Evolutionary conservation across 2,113 vertebrate species (phyloP).

Genomic region (Ammodramus savannarum): DNA sequence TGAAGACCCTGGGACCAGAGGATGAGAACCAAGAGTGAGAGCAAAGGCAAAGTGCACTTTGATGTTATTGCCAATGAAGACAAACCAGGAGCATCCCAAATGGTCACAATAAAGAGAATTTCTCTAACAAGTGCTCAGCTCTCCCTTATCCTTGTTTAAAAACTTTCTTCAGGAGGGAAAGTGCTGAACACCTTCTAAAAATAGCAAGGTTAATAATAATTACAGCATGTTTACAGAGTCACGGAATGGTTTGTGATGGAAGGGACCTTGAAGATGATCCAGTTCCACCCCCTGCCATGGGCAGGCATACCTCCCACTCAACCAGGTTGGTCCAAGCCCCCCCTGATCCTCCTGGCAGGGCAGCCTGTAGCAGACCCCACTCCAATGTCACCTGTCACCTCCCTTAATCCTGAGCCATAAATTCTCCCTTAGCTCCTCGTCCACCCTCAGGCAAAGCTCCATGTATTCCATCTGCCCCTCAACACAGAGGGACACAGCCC

Average conservation of each 20-base stretch:
- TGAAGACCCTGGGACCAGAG: neutral
- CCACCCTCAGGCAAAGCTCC: neutral
- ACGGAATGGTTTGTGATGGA: neutral
- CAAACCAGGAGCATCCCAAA: neutral
- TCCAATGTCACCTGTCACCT: neutral
- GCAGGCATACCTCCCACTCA: neutral
- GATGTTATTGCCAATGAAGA: neutral
- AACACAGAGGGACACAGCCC: neutral
- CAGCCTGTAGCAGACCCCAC: neutral
- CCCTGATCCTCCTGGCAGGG: neutral
- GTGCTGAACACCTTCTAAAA: neutral
- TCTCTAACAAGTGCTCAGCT: neutral
- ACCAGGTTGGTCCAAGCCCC: neutral
- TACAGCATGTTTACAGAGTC: neutral
- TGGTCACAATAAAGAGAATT: neutral
- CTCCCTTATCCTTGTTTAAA: neutral
- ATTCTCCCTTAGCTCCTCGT: neutral
- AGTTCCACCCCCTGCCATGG: neutral
- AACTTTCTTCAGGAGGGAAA: neutral
- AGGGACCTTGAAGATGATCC: neutral
- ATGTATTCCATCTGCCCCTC: neutral
- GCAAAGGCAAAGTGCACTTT: neutral
- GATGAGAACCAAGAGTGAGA: neutral
- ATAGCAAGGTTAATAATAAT: neutral
- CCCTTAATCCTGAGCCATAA: neutral